Percentiles rank a stretch among this genome's conserved stretches.
Evolutionary conservation across 2,113 vertebrate genomes (phyloP).

Genomic region (Penelope pileata): DNA sequence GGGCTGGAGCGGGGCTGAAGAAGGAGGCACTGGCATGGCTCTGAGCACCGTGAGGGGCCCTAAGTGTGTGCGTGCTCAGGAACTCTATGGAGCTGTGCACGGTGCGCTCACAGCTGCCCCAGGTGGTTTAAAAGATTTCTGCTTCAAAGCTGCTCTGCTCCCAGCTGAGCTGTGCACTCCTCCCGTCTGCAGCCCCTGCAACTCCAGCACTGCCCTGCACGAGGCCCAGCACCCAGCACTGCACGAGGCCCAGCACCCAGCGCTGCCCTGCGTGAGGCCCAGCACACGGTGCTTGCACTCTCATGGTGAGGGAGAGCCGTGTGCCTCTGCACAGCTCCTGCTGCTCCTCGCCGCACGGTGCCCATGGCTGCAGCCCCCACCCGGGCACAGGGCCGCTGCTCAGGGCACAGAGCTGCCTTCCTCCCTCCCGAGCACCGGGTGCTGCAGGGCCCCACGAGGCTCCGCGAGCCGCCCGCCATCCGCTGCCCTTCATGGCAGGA

Average conservation of each 20-base stretch:
- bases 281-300: neutral
- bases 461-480: neutral
- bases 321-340: neutral
- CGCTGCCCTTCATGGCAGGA: neutral
- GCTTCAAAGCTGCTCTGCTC: neutral
- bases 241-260: neutral
- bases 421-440: too few species aligned
- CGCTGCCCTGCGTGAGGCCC: neutral
- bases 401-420: neutral
- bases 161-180: neutral
- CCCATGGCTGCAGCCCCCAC: neutral
- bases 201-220: neutral
- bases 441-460: neutral
- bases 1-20: neutral
- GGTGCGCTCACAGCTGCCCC: neutral
- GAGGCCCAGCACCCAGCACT: neutral
- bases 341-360: rapidly evolving
- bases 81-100: neutral
- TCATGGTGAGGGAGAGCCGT: rapidly evolving
- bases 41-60: neutral
- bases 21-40: neutral
- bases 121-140: neutral
- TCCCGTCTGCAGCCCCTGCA: neutral
- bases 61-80: neutral
- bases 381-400: neutral